These are phyloP conservation scores for Caradrina kadenii DNA, from an alignment of 2,888 invertebrate genomes.

Conservation along the genomic window DNA sequence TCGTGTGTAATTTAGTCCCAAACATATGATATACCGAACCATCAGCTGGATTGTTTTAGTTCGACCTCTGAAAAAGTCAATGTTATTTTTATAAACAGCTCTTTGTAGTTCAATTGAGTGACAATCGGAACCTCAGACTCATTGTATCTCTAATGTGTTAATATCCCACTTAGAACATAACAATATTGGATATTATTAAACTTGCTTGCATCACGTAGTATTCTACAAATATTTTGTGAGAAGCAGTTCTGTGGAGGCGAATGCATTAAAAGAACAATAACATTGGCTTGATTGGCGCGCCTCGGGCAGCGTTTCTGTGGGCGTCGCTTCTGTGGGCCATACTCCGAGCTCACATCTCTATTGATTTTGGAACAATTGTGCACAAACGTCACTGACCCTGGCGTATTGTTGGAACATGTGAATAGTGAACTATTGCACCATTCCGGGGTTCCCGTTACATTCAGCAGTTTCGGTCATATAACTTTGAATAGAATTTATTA, in stretches of 20 bases:
- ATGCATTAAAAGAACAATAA: constrained; percentile 70
- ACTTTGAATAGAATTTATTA: constrained; percentile 29
- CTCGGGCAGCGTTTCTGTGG: constrained; percentile 66
- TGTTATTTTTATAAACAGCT: constrained; percentile 46
- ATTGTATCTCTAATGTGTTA: constrained; percentile 35
- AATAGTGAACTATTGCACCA: constrained; percentile 63
- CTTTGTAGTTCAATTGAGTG: constrained; percentile 46
- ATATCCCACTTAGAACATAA: constrained; percentile 1
- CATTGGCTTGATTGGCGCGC: constrained; percentile 62
- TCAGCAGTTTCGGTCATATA: constrained; percentile 26
- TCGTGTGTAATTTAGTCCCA: constrained; percentile 45
- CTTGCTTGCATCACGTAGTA: constrained; percentile 9
- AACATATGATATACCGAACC: constrained; percentile 32
- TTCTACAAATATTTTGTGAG: constrained; percentile 28
- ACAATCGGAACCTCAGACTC: constrained; percentile 21
- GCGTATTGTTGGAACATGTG: constrained; percentile 65
- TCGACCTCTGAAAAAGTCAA: constrained; percentile 54
- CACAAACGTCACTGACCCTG: constrained; percentile 71
- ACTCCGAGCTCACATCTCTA: constrained; percentile 66
- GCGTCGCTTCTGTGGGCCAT: constrained; percentile 65
- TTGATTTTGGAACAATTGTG: constrained; percentile 74
- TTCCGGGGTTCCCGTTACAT: constrained; percentile 53
- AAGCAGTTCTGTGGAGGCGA: constrained; percentile 56
- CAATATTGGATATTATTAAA: constrained; percentile 22
- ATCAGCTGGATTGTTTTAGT: constrained; percentile 31